Conservation (phyloP, 2,113 vertebrate genomes). For the Stegostoma tigrinum region DNA sequence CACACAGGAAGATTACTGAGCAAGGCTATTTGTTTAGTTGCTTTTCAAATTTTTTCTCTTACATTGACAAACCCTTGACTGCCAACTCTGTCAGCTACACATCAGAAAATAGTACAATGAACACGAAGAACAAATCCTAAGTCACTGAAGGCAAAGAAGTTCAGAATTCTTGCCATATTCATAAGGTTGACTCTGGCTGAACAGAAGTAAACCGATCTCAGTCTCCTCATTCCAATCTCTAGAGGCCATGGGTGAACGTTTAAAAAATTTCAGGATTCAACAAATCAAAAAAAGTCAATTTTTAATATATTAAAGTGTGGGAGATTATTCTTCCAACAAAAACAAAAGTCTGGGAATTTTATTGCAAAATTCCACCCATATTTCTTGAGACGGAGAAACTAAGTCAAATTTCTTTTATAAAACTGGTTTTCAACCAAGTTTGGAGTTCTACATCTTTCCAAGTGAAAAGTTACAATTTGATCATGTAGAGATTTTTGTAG, state of each 20-base stretch:
- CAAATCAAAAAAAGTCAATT: neutral
- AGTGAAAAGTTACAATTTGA: neutral
- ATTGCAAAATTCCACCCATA: neutral
- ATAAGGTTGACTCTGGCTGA: neutral
- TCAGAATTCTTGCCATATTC: neutral
- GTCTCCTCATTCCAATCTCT: neutral
- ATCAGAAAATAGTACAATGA: neutral
- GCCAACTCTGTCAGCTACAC: neutral
- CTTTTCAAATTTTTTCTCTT: neutral
- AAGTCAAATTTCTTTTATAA: neutral
- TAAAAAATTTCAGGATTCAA: neutral
- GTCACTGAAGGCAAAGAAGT: neutral
- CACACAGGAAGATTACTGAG: neutral
- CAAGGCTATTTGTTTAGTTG: neutral
- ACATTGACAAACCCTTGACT: neutral
- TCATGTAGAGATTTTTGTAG: neutral
- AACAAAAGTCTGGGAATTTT: neutral
- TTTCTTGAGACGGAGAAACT: neutral
- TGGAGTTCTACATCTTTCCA: neutral
- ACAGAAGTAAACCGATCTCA: neutral
- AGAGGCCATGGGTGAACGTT: neutral
- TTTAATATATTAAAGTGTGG: neutral
- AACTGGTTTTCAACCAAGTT: neutral
- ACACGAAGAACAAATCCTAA: neutral
- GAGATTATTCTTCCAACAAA: neutral